Evolutionary conservation across 2,888 invertebrate genomes (phyloP).

Genomic region (Brachyptera risi): DNA sequence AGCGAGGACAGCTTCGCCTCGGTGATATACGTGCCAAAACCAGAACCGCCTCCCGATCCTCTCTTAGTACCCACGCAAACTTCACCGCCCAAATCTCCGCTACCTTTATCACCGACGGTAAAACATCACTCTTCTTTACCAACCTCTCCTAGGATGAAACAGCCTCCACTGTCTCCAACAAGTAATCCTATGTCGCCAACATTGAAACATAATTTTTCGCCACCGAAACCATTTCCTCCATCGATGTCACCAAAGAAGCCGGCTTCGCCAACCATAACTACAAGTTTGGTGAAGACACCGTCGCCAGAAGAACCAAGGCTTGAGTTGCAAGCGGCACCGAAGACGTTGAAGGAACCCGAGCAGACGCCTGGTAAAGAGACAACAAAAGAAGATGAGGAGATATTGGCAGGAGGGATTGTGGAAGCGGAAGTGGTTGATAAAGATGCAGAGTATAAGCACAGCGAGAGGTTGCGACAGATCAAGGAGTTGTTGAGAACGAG

Average conservation of each 20-base stretch:
- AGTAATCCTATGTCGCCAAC: constrained; percentile 12
- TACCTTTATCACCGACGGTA: constrained; percentile 38
- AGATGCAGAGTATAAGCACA: constrained; percentile 53
- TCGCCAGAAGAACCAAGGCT: constrained; percentile 46
- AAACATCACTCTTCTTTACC: constrained; percentile 35
- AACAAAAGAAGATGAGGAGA: constrained; percentile 50
- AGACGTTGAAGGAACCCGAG: background rate
- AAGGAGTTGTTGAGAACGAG: constrained; percentile 55
- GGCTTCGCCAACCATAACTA: constrained; percentile 59
- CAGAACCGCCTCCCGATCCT: constrained; percentile 55
- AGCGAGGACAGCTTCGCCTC: constrained; percentile 92
- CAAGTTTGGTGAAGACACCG: constrained; percentile 60
- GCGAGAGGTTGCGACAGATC: constrained; percentile 63
- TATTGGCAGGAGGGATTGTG: constrained; percentile 47
- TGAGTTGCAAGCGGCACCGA: background rate
- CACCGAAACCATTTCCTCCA: constrained; percentile 1
- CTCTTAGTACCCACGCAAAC: constrained; percentile 39
- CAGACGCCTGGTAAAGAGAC: constrained; percentile 44
- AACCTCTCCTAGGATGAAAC: constrained; percentile 38
- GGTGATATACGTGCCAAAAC: constrained; percentile 85
- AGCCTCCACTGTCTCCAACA: constrained; percentile 47
- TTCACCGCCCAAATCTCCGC: constrained; percentile 39
- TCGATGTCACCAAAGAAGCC: constrained; percentile 45
- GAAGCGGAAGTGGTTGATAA: constrained; percentile 45
- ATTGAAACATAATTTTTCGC: background rate